Evolutionary conservation across 2,797 vertebrate genomes (phyloP), one percentile per base, ranked within the genome.

Genomic region (Hafferia zeledoni): DNA sequence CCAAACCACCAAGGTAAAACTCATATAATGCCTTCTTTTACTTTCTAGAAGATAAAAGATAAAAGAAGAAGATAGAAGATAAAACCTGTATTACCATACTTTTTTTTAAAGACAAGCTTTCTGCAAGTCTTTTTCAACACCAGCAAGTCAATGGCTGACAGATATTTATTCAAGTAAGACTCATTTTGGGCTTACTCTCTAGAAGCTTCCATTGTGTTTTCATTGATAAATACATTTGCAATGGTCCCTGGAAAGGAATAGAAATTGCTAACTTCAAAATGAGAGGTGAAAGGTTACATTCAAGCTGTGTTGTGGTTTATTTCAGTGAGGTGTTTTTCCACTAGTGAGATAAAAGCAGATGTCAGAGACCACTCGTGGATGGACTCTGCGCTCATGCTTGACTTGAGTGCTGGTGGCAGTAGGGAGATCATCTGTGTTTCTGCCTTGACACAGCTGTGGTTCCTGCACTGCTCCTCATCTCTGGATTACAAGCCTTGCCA

Each of bases 371-470:
- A 6, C 7, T 60, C 49, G 25, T 15, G 16, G 37, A 14, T 27
- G 43, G 35, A 22, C 37, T 64, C 24, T 5, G 10, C 17, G 43
- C 4, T 1, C 0, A 2, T 5, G 33, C 39, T 35, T 49, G 17
- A 19, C 22, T 30, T 15, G 6, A 52, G n/a, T 31, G 46, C 41
- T 68, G 50, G 49, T 65, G 37, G 22, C 43, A 74, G 14, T 4
- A 67, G 41, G 23, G 65, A 70, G 25, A 43, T 63, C 22, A n/a
- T 9, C 16, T 25, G 13, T 44, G 31, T 39, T 57, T 63, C 70
- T 69, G 72, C 16, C 50, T 72, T 47, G 15, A 52, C 33, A 33
- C 24, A 81, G 52, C 49, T 72, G 60, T 22, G 44, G 27, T 8
- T 71, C 55, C 35, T 67, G 47, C 15, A 9, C 24, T 43, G 55